Percentiles rank a stretch among this genome's conserved stretches.
These are phyloP conservation scores for Brachypteracias leptosomus DNA, from an alignment of 2,113 vertebrate genomes.

Conservation along the genomic window DNA sequence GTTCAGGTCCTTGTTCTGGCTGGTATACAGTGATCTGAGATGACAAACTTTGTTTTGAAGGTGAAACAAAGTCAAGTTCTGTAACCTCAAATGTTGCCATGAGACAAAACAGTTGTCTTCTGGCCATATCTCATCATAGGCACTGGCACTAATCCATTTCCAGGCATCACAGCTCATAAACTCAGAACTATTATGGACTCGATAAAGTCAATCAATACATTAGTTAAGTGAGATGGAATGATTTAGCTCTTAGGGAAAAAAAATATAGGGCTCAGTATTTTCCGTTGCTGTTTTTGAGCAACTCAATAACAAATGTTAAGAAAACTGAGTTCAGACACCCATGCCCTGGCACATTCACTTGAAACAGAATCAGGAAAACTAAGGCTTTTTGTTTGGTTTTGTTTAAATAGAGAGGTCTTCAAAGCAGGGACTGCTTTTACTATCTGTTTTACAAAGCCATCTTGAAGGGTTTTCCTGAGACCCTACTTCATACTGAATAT, in stretches of 20 bases:
- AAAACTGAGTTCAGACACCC: neutral
- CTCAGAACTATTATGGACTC: constrained; percentile 45
- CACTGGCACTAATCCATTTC: constrained; percentile 43
- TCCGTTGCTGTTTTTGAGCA: neutral
- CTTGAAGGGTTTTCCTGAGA: neutral
- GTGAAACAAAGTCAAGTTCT: constrained; percentile 17
- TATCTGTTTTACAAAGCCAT: neutral
- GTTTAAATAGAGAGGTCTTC: neutral
- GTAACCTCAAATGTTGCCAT: neutral
- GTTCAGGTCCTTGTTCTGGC: neutral
- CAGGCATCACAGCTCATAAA: constrained; percentile 55
- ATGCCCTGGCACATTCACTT: neutral
- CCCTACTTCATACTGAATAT: neutral
- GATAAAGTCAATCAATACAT: constrained; percentile 46
- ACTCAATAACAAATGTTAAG: neutral
- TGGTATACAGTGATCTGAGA: neutral
- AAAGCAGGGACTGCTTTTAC: neutral
- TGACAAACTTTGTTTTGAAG: constrained; percentile 6
- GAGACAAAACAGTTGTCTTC: neutral
- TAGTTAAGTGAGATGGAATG: constrained; percentile 60
- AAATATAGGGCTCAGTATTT: neutral
- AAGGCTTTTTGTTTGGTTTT: neutral
- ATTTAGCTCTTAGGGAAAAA: constrained; percentile 14
- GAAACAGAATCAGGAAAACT: neutral
- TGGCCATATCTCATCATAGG: neutral